Conservation (phyloP, 2,113 vertebrate species). For the Gymnocephalus cernua region DNA sequence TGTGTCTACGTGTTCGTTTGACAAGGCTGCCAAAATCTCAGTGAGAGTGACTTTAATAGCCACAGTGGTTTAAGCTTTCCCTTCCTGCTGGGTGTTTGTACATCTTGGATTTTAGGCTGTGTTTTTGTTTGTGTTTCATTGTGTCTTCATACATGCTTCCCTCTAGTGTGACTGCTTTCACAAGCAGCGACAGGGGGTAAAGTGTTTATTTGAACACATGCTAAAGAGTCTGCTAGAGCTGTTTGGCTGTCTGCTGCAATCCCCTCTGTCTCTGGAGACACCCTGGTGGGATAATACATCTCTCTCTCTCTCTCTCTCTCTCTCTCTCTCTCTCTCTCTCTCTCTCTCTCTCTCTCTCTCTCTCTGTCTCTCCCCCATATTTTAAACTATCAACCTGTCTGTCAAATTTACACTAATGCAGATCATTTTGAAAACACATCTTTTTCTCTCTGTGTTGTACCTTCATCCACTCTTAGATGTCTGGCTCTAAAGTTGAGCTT, state of each 20-base stretch:
- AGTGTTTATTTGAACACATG: conserved; percentile 76
- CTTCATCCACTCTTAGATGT: neutral
- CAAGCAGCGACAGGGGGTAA: conserved; percentile 66
- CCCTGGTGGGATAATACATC: conserved; percentile 44
- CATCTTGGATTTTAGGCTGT: conserved; percentile 20
- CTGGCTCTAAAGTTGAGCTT: neutral
- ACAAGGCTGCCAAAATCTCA: conserved; percentile 2
- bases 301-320: conserved; percentile 35
- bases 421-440: neutral
- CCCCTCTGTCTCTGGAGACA: conserved; percentile 51
- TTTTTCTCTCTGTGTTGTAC: neutral
- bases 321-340: conserved; percentile 40
- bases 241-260: conserved; percentile 55
- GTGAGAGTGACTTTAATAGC: conserved; percentile 35
- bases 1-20: conserved; percentile 21
- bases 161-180: conserved; percentile 50
- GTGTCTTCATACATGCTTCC: conserved; percentile 38
- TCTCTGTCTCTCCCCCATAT: conserved; percentile 12
- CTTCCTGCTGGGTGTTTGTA: neutral
- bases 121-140: conserved; percentile 39
- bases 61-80: conserved; percentile 1
- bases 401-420: conserved; percentile 22
- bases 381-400: conserved; percentile 43
- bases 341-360: conserved; percentile 42
- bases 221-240: conserved; percentile 62